These are phyloP conservation scores for Halcyon malimbica DNA, from an alignment of 2,113 vertebrate species.

Conservation along the genomic window DNA sequence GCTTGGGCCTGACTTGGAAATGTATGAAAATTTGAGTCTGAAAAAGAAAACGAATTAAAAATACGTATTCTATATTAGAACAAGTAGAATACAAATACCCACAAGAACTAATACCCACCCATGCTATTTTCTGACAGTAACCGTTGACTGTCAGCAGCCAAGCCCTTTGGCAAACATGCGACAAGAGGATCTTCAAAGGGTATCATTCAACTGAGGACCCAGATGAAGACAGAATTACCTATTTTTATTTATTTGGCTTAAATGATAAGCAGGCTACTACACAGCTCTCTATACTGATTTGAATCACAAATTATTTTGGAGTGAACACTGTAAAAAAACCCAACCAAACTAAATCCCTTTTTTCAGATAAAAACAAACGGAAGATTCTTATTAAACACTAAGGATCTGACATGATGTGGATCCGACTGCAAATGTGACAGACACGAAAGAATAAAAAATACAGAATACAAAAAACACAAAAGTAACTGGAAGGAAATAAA, in stretches of 20 bases:
- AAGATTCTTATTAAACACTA: background rate
- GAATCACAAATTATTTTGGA: background rate
- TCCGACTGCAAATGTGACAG: too few relatives aligned
- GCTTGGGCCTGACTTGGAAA: conserved; percentile 83
- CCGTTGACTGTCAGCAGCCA: background rate
- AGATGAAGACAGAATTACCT: background rate
- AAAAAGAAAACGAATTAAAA: conserved; percentile 60
- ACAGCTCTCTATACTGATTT: background rate
- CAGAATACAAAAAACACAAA: background rate
- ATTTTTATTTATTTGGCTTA: background rate
- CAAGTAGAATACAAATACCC: background rate
- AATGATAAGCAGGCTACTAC: background rate
- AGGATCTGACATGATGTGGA: background rate
- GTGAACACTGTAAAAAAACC: background rate
- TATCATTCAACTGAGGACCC: background rate
- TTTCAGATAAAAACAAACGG: background rate
- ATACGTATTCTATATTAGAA: background rate
- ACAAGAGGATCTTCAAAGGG: background rate
- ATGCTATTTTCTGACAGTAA: background rate
- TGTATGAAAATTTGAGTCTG: conserved; percentile 78
- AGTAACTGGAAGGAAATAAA: too few relatives aligned
- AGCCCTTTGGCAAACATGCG: background rate
- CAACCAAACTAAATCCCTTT: background rate
- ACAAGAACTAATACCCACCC: background rate
- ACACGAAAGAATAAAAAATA: background rate